Evolutionary conservation across 2,888 invertebrate species (phyloP), one percentile per base, ranked within the genome.

Genomic region (Eupeodes luniger): DNA sequence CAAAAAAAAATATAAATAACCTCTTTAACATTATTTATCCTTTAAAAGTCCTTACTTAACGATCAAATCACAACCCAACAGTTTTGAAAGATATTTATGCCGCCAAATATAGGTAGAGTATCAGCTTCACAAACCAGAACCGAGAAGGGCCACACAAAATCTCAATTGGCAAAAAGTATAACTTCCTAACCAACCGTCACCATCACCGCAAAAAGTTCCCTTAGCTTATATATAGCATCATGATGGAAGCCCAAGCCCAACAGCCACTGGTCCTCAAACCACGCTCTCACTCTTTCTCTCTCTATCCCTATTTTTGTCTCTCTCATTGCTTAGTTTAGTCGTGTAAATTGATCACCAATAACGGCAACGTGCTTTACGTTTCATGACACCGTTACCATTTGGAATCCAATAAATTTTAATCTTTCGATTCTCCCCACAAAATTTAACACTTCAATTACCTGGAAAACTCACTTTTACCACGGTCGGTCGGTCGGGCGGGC

Each of bases 361-460:
- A 78, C 77, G 78, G 85, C 74, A 88, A 85, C 85, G 81, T 85
- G 81, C 88, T 88, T 66, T 75, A 81, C 88, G 85, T 85, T 81
- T 81, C 88, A 83, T 88, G 84, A 85, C 85, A 81, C 88, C 81
- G 81, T 88, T 78, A 85, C 85, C 85, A 88, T 88, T 88, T 88
- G 69, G 75, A 88, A 88, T 88, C 88, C 81, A 88, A 88, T 88
- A 88, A 88, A 88, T 88, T 88, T 85, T 88, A 88, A 88, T 88
- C 88, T 88, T 81, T 85, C 85, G 85, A 88, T 88, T 88, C 88
- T 81, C 62, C 88, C 88, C 88, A 88, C 88, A 88, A 88, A 88
- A 88, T 88, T 88, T 85, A 88, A 88, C 88, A 88, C 88, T 85
- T 85, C 88, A 88, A 88, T 88, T 88, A 88, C 88, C 85, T 88